phyloP scores from a whole-genome alignment of 1,140 invertebrate genomes.

The Lamellibrachia luymesi region DNA sequence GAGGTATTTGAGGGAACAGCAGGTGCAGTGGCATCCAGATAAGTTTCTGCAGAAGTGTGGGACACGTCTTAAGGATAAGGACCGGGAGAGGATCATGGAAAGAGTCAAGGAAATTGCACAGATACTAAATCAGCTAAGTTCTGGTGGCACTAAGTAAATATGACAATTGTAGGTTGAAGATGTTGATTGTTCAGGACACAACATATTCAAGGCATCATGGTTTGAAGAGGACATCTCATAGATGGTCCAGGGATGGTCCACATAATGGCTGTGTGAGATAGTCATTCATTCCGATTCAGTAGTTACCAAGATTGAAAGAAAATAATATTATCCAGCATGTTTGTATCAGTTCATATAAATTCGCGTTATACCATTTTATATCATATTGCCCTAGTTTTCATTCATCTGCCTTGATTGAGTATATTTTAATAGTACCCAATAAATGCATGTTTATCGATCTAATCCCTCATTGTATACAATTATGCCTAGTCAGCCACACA shows the following conservation, averaged over 20 bases:
- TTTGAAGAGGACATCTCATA: background rate
- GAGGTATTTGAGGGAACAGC: slow-evolving; percentile 42
- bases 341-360: too few species aligned
- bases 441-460: too few species aligned
- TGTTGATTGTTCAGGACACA: background rate
- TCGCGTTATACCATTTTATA: too few species aligned
- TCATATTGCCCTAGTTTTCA: too few species aligned
- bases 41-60: slow-evolving; percentile 49
- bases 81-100: slow-evolving; percentile 38
- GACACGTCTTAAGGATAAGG: slow-evolving; percentile 31
- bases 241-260: background rate
- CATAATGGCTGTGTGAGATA: background rate
- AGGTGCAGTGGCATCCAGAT: slow-evolving; percentile 51
- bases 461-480: too few species aligned
- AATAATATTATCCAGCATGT: too few species aligned
- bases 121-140: slow-evolving; percentile 35
- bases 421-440: too few species aligned
- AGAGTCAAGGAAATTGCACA: slow-evolving; percentile 48
- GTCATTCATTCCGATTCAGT: background rate
- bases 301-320: background rate
- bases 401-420: too few species aligned
- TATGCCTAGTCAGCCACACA: too few species aligned
- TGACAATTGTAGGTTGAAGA: background rate
- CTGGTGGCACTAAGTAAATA: background rate
- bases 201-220: background rate